A percentile compares a stretch with the other conserved stretches of the same genome.
Conservation (phyloP, 2,888 invertebrate genomes). For the Melangyna quadrimaculata region DNA sequence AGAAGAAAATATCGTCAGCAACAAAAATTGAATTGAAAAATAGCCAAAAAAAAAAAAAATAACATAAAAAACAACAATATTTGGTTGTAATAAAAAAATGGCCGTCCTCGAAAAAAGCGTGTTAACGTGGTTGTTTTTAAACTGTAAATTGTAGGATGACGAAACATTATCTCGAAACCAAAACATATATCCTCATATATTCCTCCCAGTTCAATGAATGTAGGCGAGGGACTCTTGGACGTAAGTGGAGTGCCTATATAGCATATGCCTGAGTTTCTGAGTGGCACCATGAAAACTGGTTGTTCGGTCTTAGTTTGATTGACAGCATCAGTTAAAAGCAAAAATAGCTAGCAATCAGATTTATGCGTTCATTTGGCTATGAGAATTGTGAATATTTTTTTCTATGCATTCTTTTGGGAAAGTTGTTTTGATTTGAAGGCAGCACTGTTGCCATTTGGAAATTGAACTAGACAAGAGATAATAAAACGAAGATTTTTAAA, state of each 20-base stretch:
- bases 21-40: slow-evolving; percentile 21
- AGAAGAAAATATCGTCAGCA: neutral
- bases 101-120: neutral
- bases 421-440: neutral
- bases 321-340: slow-evolving; percentile 48
- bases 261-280: neutral
- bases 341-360: slow-evolving; percentile 53
- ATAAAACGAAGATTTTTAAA: too few relatives aligned
- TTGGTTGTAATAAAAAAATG: neutral
- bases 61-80: slow-evolving; percentile 9
- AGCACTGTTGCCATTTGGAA: neutral
- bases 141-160: slow-evolving; percentile 59
- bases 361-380: slow-evolving; percentile 46
- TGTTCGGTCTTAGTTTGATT: slow-evolving; percentile 48
- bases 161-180: slow-evolving; percentile 21
- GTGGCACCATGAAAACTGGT: neutral
- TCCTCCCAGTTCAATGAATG: too few relatives aligned
- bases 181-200: neutral
- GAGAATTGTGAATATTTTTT: neutral
- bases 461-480: too few relatives aligned
- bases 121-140: slow-evolving; percentile 57
- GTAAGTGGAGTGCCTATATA: too few relatives aligned
- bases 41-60: slow-evolving; percentile 27
- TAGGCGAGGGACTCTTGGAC: neutral
- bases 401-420: neutral